Evolutionary conservation across 1,140 invertebrate genomes (phyloP), one percentile per base, ranked within the genome.

Genomic region (Drosophila elegans): DNA sequence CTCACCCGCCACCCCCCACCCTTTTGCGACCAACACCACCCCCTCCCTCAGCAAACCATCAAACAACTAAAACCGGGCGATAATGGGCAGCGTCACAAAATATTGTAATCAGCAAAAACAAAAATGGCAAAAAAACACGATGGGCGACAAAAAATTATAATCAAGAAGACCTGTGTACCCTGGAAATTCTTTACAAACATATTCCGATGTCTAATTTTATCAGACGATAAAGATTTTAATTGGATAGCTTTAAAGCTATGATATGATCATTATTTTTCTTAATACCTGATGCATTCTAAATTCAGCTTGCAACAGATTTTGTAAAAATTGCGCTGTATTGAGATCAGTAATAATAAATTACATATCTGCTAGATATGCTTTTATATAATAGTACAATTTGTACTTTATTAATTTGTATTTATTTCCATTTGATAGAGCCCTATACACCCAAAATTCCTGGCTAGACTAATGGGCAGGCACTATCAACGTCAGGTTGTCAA

Each of bases 31-130:
- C 32, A 11, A 13, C 32, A 11, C 13, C 16, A 41, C 16, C 57
- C 12, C 7, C 9, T n/a, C 44, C 10, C 46, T 16, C 21, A 4
- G 0, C 13, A 3, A 21, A 10, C 16, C 29, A 12, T 42, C n/a
- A 12, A 34, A 41, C 41, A 36, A 56, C 64, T 41, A 32, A 61
- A 81, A 82, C 79, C 64, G 80, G 79, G 80, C 78, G 42, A 72
- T 73, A 62, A 56, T 77, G 68, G 52, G 21, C 67, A 49, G 66
- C 64, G 68, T 72, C 68, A 71, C 68, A 71, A 41, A 72, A 72
- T 71, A 72, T 57, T 72, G 66, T 72, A 72, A 72, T 72, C 68
- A 72, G 51, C 36, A 49, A 42, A 72, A 71, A 71, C 42, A 55
- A 72, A 71, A 68, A 57, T 69, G 64, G 52, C 66, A 71, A 71